A percentile compares a stretch with the other conserved stretches of the same genome.
phyloP scores from a whole-genome alignment of 2,888 invertebrate species.

The Rhagium mordax region DNA sequence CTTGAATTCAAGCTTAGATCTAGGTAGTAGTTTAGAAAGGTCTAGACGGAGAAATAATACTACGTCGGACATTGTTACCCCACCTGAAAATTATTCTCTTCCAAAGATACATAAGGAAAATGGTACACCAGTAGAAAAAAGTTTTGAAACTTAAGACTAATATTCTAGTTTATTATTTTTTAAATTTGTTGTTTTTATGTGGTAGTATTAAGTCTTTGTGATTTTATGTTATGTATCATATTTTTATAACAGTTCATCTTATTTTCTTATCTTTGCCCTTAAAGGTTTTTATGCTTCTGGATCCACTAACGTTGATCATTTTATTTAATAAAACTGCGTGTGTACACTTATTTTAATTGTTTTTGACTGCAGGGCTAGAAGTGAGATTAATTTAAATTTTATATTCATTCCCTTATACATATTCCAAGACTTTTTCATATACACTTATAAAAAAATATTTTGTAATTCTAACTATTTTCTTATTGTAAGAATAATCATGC shows the following conservation, averaged over 20 bases:
- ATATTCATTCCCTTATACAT: constrained; percentile 46
- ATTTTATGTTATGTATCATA: constrained; percentile 20
- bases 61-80: constrained; percentile 47
- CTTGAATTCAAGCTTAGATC: constrained; percentile 63
- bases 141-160: constrained; percentile 20
- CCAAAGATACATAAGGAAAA: constrained; percentile 64
- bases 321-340: constrained; percentile 13
- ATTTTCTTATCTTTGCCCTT: constrained; percentile 3
- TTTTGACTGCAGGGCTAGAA: constrained; percentile 24
- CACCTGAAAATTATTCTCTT: constrained; percentile 67
- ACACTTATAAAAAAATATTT: constrained; percentile 42
- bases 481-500: constrained; percentile 45
- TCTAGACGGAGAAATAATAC: constrained; percentile 49
- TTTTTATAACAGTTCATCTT: not conserved
- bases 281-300: not conserved
- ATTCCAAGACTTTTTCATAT: constrained; percentile 42
- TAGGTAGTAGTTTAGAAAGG: constrained; percentile 57
- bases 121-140: constrained; percentile 36
- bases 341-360: constrained; percentile 35
- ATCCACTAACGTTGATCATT: constrained; percentile 22
- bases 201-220: constrained; percentile 32
- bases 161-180: constrained; percentile 31
- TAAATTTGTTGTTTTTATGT: constrained; percentile 38
- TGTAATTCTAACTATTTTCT: constrained; percentile 48
- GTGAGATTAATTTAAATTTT: constrained; percentile 14